Evolutionary conservation across 2,797 vertebrate species (phyloP).

Genomic region (Cirrhinus molitorella): DNA sequence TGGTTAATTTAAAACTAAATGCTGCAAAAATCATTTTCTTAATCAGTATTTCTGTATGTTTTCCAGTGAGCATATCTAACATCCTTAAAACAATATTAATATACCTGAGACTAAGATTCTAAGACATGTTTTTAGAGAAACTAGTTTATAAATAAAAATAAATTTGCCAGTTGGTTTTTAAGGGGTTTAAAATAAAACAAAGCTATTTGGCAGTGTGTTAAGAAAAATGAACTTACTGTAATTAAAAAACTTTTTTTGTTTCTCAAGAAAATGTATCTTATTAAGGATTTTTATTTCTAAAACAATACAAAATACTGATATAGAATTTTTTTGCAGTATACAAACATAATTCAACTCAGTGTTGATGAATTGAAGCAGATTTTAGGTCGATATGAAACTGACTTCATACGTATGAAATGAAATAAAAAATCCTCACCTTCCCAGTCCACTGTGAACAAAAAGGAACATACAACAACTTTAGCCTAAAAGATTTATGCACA

Average conservation of each 20-base stretch:
- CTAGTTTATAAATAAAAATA: too few relatives aligned
- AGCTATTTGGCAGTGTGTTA: not conserved
- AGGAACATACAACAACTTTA: conserved; percentile 55
- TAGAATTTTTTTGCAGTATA: conserved; percentile 13
- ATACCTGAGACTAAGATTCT: not conserved
- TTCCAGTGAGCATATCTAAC: not conserved
- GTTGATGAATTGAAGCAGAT: conserved; percentile 61
- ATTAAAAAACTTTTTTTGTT: not conserved
- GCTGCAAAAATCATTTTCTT: conserved; percentile 2
- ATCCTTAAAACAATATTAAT: not conserved
- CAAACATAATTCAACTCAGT: conserved; percentile 32
- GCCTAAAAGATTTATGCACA: not conserved
- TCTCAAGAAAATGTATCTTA: not conserved
- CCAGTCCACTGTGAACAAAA: conserved; percentile 80
- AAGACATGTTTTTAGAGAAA: not conserved
- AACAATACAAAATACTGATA: not conserved
- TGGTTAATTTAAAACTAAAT: conserved; percentile 16
- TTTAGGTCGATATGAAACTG: conserved; percentile 47
- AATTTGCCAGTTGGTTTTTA: too few relatives aligned
- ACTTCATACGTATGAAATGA: conserved; percentile 64
- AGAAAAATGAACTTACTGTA: not conserved
- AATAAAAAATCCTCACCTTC: conserved; percentile 76
- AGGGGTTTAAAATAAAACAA: not conserved
- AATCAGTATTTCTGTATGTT: not conserved
- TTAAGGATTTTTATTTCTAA: not conserved